Conservation (phyloP, 1,140 invertebrate genomes). For the Hycleus phaleratus region DNA sequence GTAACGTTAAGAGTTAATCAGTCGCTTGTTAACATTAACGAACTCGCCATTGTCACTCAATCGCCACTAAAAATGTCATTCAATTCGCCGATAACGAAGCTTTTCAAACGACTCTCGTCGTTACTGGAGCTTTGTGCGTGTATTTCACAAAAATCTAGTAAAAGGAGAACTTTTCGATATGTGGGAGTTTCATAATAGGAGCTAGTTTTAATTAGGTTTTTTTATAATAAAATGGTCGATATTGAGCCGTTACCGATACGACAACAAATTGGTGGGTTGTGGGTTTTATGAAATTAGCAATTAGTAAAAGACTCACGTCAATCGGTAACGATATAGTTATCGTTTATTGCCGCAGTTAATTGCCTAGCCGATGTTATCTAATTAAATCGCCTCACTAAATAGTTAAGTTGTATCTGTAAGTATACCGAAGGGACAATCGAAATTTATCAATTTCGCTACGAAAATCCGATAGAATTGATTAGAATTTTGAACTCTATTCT, state of each 20-base stretch:
- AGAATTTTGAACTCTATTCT: no score
- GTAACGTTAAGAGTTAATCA: conserved; percentile 28
- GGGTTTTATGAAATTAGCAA: conserved; percentile 8
- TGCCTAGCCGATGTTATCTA: neutral
- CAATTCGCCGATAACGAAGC: conserved; percentile 27
- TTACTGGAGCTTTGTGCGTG: conserved; percentile 27
- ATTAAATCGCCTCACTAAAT: conserved; percentile 13
- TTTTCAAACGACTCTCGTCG: conserved; percentile 21
- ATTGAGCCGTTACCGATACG: no score
- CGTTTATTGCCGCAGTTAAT: conserved; percentile 17
- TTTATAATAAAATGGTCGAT: no score
- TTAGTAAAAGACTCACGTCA: conserved; percentile 20
- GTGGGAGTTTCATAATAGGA: no score
- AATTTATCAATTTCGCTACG: no score
- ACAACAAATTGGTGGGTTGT: neutral
- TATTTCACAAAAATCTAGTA: conserved; percentile 14
- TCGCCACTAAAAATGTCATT: conserved; percentile 32
- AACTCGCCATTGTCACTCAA: conserved; percentile 28
- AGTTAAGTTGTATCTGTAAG: neutral
- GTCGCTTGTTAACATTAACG: conserved; percentile 34
- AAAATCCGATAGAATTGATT: no score
- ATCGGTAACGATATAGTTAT: conserved; percentile 24
- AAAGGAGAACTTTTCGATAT: neutral
- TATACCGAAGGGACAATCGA: no score
- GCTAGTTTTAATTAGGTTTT: no score